Conservation (phyloP, 1,140 invertebrate genomes). For the Mactra quadrangularis region DNA sequence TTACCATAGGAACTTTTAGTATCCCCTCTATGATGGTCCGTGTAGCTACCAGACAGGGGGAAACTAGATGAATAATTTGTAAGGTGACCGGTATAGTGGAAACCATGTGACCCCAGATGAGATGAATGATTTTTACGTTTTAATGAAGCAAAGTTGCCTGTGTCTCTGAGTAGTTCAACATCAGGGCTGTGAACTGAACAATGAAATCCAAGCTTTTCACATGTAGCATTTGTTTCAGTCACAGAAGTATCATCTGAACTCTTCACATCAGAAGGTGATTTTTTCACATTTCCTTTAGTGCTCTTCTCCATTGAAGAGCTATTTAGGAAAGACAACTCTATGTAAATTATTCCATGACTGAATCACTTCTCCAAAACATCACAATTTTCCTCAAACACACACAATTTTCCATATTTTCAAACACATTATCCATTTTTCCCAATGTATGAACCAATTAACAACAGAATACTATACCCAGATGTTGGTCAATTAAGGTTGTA, state of each 20-base stretch:
- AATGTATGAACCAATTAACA: no score
- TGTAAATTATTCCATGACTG: no score
- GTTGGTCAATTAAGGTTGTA: no score
- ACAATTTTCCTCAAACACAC: no score
- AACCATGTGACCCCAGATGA: no score
- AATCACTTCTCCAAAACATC: no score
- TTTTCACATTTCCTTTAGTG: conserved; percentile 2
- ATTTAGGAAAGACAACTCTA: background rate
- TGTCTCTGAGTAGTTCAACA: background rate
- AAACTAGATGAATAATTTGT: no score
- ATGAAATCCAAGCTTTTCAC: conserved; percentile 8
- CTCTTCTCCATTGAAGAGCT: conserved; percentile 46
- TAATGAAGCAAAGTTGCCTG: background rate
- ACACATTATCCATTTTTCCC: no score
- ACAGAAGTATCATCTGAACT: background rate
- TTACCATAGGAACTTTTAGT: background rate
- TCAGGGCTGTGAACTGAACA: conserved; percentile 5
- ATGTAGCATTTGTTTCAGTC: background rate
- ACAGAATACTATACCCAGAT: no score
- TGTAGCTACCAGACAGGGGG: no score
- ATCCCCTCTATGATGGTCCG: background rate
- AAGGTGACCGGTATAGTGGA: no score
- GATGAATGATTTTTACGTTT: conserved; percentile 13
- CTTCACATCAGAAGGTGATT: conserved; percentile 19
- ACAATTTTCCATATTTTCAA: no score